Percentiles rank a stretch among this genome's conserved stretches.
Conservation (phyloP, 2,888 invertebrate species). For the Carterocephalus palaemon region DNA sequence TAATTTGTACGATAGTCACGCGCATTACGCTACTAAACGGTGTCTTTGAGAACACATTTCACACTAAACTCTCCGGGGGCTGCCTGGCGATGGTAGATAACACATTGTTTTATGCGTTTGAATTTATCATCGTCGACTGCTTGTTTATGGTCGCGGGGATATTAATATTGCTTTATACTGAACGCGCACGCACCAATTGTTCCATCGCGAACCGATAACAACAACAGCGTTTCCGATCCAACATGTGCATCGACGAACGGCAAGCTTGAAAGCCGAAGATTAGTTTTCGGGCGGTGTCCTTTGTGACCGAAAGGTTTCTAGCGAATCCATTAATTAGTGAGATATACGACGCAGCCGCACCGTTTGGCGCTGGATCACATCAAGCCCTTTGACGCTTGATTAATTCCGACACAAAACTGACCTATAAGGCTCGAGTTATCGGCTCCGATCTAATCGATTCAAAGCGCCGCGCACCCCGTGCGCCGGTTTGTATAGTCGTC, state of each 20-base stretch:
- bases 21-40: conserved; percentile 76
- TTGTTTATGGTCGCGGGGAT: conserved; percentile 67
- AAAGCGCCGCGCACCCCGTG: conserved; percentile 70
- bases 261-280: conserved; percentile 24
- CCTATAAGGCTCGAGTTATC: conserved; percentile 67
- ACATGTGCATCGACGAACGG: conserved; percentile 20
- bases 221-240: conserved; percentile 6
- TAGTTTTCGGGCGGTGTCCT: conserved; percentile 60
- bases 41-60: conserved; percentile 76
- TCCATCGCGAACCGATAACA: neutral
- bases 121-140: conserved; percentile 70
- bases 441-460: conserved; percentile 72
- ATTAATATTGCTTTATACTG: conserved; percentile 73
- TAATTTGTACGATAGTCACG: conserved; percentile 77
- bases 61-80: conserved; percentile 71
- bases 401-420: conserved; percentile 76
- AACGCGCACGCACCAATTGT: conserved; percentile 55
- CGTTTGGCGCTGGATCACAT: conserved; percentile 67
- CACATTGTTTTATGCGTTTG: conserved; percentile 73
- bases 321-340: conserved; percentile 76
- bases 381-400: conserved; percentile 74
- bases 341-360: conserved; percentile 70
- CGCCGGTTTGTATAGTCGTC: conserved; percentile 60
- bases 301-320: conserved; percentile 67
- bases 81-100: conserved; percentile 70